Percentiles rank a stretch among this genome's conserved stretches.
Evolutionary conservation across 2,888 invertebrate genomes (phyloP).

Genomic region (Anticlea derivata): DNA sequence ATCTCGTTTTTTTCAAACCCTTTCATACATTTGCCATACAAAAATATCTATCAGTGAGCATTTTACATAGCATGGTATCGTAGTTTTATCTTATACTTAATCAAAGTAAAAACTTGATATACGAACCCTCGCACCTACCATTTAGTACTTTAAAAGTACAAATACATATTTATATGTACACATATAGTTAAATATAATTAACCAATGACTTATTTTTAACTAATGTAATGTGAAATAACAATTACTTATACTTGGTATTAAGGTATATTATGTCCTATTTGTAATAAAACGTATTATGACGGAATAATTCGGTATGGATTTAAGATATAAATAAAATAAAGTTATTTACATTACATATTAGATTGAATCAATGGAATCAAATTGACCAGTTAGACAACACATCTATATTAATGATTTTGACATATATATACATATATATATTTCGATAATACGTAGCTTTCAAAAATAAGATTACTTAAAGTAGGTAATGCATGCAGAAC

Average conservation of each 20-base stretch:
- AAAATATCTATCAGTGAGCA: slow-evolving; percentile 16
- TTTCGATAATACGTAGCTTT: not conserved
- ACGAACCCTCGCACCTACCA: not conserved
- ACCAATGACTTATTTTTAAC: slow-evolving; percentile 11
- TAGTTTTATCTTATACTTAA: slow-evolving; percentile 16
- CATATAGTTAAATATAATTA: slow-evolving; percentile 14
- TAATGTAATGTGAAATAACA: slow-evolving; percentile 44
- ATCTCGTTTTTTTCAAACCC: slow-evolving; percentile 6
- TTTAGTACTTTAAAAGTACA: slow-evolving; percentile 35
- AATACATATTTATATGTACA: slow-evolving; percentile 50
- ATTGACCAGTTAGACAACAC: slow-evolving; percentile 34
- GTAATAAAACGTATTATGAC: slow-evolving; percentile 45
- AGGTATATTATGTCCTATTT: slow-evolving; percentile 37
- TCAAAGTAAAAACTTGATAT: slow-evolving; percentile 12
- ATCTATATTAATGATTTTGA: slow-evolving; percentile 17
- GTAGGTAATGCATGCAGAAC: not conserved
- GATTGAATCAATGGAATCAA: slow-evolving; percentile 31
- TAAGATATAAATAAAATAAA: slow-evolving; percentile 36
- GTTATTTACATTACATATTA: slow-evolving; percentile 33
- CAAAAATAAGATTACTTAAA: slow-evolving; percentile 14
- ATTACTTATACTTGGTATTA: slow-evolving; percentile 40
- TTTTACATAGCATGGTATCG: slow-evolving; percentile 35
- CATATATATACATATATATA: no score
- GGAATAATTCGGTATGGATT: slow-evolving; percentile 44
- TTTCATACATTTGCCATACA: slow-evolving; percentile 11